A percentile compares a stretch with the other conserved stretches of the same genome.
These are phyloP conservation scores for Urophycis tenuis DNA, from an alignment of 2,797 vertebrate species.

Conservation along the genomic window DNA sequence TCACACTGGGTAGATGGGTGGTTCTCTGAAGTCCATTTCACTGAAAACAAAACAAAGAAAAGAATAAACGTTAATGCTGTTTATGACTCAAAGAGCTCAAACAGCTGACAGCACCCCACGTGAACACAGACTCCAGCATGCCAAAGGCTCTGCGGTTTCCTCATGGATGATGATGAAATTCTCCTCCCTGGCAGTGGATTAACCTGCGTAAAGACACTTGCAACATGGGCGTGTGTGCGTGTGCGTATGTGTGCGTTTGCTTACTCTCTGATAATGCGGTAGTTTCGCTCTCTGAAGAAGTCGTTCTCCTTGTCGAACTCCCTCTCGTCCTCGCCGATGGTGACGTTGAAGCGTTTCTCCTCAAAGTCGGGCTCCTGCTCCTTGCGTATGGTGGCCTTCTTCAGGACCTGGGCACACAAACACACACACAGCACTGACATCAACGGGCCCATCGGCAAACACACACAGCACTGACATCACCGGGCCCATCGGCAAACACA, in stretches of 20 bases:
- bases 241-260: constrained; percentile 21
- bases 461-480: no score
- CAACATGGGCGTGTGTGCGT: no score
- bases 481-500: no score
- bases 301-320: constrained; percentile 99
- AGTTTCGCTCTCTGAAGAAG: constrained; percentile 91
- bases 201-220: background rate
- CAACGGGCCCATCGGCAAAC: no score
- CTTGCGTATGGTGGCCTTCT: constrained; percentile 96
- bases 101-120: background rate
- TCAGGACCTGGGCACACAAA: constrained; percentile 75
- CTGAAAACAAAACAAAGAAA: constrained; percentile 54
- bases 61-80: background rate
- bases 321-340: constrained; percentile 92
- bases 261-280: constrained; percentile 93
- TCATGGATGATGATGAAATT: background rate
- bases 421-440: no score
- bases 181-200: background rate
- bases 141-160: no score
- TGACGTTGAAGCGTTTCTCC: constrained; percentile 95
- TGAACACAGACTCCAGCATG: background rate
- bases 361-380: constrained; percentile 98
- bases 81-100: no score
- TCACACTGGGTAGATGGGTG: constrained; percentile 75
- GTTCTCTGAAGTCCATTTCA: constrained; percentile 83